Percentiles rank a stretch among this genome's conserved stretches.
These are phyloP conservation scores for Amphipoea oculea DNA, from an alignment of 2,888 invertebrate genomes.

Conservation along the genomic window DNA sequence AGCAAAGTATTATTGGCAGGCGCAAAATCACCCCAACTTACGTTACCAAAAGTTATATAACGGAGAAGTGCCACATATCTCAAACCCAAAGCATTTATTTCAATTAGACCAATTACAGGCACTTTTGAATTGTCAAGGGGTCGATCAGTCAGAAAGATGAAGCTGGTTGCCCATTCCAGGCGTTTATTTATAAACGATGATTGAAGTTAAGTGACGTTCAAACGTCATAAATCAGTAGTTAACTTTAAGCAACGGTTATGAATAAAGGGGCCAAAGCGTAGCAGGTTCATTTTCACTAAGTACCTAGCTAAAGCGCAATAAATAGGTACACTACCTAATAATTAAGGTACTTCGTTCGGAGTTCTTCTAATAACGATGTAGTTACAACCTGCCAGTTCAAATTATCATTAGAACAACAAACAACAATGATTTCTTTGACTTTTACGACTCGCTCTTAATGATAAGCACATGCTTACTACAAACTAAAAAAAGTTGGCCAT, in stretches of 20 bases:
- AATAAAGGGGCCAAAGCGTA: not conserved
- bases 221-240: too few relatives aligned
- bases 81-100: not conserved
- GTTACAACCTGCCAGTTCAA: not conserved
- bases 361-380: not conserved
- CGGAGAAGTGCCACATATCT: not conserved
- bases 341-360: not conserved
- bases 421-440: not conserved
- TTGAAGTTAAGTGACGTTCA: too few relatives aligned
- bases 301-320: not conserved
- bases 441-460: not conserved
- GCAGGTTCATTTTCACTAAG: too few relatives aligned
- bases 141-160: not conserved
- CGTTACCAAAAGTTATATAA: not conserved
- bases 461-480: not conserved
- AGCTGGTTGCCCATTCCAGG: not conserved
- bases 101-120: not conserved
- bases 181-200: too few relatives aligned
- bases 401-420: slow-evolving; percentile 1
- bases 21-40: too few relatives aligned
- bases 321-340: not conserved
- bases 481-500: not conserved
- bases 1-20: too few relatives aligned
- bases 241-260: too few relatives aligned
- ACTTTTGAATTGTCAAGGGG: not conserved